Conservation (phyloP, 2,888 invertebrate species). For the Acleris holmiana region DNA sequence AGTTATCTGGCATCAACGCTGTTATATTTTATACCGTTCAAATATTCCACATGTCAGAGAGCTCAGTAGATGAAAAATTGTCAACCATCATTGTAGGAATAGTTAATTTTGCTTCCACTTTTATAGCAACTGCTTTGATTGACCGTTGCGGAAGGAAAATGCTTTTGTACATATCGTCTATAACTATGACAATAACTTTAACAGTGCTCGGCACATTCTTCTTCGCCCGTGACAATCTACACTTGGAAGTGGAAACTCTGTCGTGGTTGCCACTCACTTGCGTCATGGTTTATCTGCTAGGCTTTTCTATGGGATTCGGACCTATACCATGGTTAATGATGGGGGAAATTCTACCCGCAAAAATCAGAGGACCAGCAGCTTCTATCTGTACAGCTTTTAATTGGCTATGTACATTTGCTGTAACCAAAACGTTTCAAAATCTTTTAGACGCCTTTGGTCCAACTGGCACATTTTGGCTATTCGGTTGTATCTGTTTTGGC, state of each 20-base stretch:
- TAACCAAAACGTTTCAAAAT: slow-evolving; percentile 93
- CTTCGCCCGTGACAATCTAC: slow-evolving; percentile 81
- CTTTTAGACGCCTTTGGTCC: slow-evolving; percentile 87
- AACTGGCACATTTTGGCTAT: slow-evolving; percentile 93
- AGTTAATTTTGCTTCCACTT: slow-evolving; percentile 95
- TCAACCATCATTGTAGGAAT: slow-evolving; percentile 94
- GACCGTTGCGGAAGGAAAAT: slow-evolving; percentile 95
- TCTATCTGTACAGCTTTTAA: slow-evolving; percentile 95
- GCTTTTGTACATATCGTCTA: slow-evolving; percentile 92
- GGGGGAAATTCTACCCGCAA: slow-evolving; percentile 95
- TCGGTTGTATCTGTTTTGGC: slow-evolving; percentile 88
- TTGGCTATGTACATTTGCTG: slow-evolving; percentile 95
- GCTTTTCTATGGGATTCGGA: slow-evolving; percentile 93
- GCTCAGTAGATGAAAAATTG: slow-evolving; percentile 89
- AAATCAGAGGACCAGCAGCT: slow-evolving; percentile 95
- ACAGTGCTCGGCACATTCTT: slow-evolving; percentile 91
- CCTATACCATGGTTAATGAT: slow-evolving; percentile 96
- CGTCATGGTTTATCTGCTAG: slow-evolving; percentile 92
- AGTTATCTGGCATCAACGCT: slow-evolving; percentile 97
- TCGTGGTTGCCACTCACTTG: slow-evolving; percentile 93
- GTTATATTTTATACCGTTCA: slow-evolving; percentile 96
- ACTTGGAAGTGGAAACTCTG: slow-evolving; percentile 81
- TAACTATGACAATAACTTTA: slow-evolving; percentile 91
- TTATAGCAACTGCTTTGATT: slow-evolving; percentile 93
- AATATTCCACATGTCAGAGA: slow-evolving; percentile 94